Percentiles rank a stretch among this genome's conserved stretches.
Evolutionary conservation across 2,113 vertebrate species (phyloP).

Genomic region (Pteropus alecto): DNA sequence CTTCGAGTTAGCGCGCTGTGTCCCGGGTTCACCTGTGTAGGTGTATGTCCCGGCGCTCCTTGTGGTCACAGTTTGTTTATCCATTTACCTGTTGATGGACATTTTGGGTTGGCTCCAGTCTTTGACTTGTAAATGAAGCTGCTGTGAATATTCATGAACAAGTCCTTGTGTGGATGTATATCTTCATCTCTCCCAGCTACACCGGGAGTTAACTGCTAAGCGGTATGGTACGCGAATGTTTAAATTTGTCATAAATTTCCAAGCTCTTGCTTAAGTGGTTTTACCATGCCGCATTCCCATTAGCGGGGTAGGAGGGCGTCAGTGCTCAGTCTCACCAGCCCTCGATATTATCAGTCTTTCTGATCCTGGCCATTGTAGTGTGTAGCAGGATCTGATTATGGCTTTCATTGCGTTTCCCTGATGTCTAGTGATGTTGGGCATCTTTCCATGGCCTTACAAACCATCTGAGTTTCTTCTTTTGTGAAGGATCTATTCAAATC

Average conservation of each 20-base stretch:
- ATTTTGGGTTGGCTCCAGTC: background rate
- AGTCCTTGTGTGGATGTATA: background rate
- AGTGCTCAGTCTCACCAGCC: fast-evolving
- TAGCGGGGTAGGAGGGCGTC: too few relatives aligned
- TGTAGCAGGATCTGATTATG: background rate
- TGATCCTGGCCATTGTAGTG: background rate
- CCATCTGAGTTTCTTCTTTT: background rate
- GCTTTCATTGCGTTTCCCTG: background rate
- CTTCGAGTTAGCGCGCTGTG: fast-evolving
- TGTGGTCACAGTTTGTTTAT: background rate
- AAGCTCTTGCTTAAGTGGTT: background rate
- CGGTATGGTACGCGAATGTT: background rate
- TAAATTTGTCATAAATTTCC: background rate
- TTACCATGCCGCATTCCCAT: background rate
- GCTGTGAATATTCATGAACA: background rate
- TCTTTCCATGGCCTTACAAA: background rate
- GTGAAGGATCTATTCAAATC: background rate
- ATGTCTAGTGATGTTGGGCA: background rate
- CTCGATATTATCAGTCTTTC: too few relatives aligned
- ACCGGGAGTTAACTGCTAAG: background rate
- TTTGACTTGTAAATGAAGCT: background rate
- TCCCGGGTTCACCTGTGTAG: fast-evolving
- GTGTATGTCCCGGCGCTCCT: fast-evolving
- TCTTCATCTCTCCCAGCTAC: background rate
- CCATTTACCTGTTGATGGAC: background rate